A percentile compares a stretch with the other conserved stretches of the same genome.
phyloP scores from a whole-genome alignment of 2,113 vertebrate species.

The Canis aureus region DNA sequence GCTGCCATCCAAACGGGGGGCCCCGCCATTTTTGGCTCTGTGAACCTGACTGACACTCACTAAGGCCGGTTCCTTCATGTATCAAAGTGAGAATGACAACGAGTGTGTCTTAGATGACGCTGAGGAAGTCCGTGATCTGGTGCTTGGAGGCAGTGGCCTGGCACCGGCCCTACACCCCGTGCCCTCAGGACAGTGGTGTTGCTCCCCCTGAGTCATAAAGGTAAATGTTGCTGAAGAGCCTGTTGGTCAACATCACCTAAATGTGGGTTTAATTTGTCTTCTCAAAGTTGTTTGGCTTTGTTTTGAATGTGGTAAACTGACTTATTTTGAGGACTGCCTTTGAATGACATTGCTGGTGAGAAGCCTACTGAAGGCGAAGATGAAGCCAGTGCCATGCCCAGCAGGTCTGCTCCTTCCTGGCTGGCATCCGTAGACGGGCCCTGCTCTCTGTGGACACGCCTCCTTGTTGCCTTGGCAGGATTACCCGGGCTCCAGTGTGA shows the following conservation, averaged over 20 bases:
- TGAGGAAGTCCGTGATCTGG: not conserved
- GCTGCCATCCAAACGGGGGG: accelerated
- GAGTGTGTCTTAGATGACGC: not conserved
- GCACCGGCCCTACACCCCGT: not conserved
- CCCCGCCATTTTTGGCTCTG: accelerated
- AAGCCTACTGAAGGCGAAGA: not conserved
- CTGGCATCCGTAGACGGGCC: not conserved
- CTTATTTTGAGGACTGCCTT: not conserved
- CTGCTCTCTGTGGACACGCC: accelerated
- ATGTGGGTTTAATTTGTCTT: not conserved
- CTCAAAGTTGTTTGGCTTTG: not conserved
- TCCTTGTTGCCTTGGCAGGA: constrained; percentile 52
- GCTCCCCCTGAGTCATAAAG: accelerated
- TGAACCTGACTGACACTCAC: accelerated
- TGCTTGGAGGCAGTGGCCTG: not conserved
- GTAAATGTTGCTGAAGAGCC: not conserved
- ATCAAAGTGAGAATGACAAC: accelerated
- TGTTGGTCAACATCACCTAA: not conserved
- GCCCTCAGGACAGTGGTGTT: not conserved
- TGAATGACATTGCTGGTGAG: not conserved
- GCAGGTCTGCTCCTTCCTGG: not conserved
- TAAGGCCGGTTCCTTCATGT: not conserved
- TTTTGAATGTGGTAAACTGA: not conserved
- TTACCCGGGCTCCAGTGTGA: not conserved
- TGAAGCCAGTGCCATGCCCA: accelerated